Percentiles rank a stretch among this genome's conserved stretches.
Evolutionary conservation across 2,113 vertebrate genomes (phyloP).

Genomic region (Macquaria australasica): DNA sequence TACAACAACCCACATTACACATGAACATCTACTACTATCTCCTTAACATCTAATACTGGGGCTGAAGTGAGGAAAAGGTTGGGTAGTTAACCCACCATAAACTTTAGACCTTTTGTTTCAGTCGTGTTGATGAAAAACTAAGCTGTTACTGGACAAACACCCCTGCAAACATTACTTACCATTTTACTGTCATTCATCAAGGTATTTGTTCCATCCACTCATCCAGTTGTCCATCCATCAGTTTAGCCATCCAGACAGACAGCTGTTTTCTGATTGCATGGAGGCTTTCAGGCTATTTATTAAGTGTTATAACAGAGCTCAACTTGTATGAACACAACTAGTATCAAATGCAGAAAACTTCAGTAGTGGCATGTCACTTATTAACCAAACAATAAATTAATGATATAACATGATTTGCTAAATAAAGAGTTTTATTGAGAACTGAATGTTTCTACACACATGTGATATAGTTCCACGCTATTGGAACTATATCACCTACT

Average conservation of each 20-base stretch:
- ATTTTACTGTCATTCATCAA: conserved; percentile 2
- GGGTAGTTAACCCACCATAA: background rate
- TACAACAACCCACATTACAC: background rate
- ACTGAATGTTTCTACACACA: too few species aligned
- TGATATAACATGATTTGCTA: background rate
- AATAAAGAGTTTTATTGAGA: background rate
- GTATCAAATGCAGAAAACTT: background rate
- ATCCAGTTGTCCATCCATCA: conserved; percentile 5
- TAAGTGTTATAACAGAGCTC: background rate
- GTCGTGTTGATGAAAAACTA: background rate
- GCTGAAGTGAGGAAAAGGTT: too few species aligned
- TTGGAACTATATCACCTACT: background rate
- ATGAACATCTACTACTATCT: background rate
- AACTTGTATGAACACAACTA: background rate
- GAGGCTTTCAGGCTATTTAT: conserved; percentile 1
- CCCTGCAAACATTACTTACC: background rate
- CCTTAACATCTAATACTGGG: too few species aligned
- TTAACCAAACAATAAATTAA: background rate
- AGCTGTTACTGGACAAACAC: background rate
- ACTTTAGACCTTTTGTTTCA: conserved; percentile 1
- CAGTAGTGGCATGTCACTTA: background rate
- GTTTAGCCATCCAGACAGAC: background rate
- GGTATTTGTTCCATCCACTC: background rate
- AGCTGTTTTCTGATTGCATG: conserved; percentile 8
- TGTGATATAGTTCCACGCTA: too few species aligned